Evolutionary conservation across 1,140 invertebrate genomes (phyloP).

Genomic region (Carposina sasakii): DNA sequence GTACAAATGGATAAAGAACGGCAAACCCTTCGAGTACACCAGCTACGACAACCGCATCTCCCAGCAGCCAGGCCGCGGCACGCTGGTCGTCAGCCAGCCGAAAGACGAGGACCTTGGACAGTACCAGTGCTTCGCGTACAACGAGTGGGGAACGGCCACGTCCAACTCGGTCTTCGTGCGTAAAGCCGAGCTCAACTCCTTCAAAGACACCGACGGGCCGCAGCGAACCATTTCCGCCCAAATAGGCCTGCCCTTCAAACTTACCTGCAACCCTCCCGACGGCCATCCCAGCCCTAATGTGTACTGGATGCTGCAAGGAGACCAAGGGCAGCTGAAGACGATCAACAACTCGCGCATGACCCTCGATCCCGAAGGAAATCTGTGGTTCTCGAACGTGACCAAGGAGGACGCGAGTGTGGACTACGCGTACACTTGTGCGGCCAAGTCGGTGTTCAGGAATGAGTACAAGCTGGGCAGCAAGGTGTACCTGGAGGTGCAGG

Average conservation of each 20-base stretch:
- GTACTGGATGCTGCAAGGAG: slow-evolving; percentile 92
- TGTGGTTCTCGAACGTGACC: slow-evolving; percentile 96
- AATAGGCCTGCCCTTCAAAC: slow-evolving; percentile 90
- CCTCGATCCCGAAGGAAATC: slow-evolving; percentile 92
- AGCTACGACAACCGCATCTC: slow-evolving; percentile 94
- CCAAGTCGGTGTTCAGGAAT: slow-evolving; percentile 88
- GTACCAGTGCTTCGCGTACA: slow-evolving; percentile 97
- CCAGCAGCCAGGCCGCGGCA: slow-evolving; percentile 92
- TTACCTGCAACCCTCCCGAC: slow-evolving; percentile 92
- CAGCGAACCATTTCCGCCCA: slow-evolving; percentile 77
- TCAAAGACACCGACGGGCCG: slow-evolving; percentile 82
- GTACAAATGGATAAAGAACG: slow-evolving; percentile 97
- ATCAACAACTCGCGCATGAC: slow-evolving; percentile 96
- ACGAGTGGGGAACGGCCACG: slow-evolving; percentile 94
- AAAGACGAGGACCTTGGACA: slow-evolving; percentile 94
- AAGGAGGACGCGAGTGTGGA: slow-evolving; percentile 85
- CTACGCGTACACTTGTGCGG: slow-evolving; percentile 91
- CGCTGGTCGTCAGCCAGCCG: slow-evolving; percentile 90
- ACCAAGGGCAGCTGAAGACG: slow-evolving; percentile 84
- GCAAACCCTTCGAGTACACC: slow-evolving; percentile 91
- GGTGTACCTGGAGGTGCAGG: slow-evolving; percentile 84
- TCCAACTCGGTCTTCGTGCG: slow-evolving; percentile 95
- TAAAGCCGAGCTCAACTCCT: slow-evolving; percentile 94
- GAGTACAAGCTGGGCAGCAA: slow-evolving; percentile 94
- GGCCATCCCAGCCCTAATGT: slow-evolving; percentile 96